A percentile compares a stretch with the other conserved stretches of the same genome.
phyloP scores from a whole-genome alignment of 2,888 invertebrate genomes.

The Chironomus riparius region DNA sequence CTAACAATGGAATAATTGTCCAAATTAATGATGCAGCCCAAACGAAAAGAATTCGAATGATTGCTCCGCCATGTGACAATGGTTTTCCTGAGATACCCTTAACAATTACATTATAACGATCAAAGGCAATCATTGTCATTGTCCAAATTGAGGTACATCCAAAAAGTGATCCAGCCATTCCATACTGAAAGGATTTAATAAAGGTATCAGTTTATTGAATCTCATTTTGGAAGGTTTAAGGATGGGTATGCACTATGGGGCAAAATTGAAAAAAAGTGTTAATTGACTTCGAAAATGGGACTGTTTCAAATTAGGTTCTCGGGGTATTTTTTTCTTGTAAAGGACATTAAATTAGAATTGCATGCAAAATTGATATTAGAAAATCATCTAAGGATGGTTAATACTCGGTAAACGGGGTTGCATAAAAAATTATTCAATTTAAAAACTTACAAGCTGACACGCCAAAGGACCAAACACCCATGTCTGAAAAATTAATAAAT shows the following conservation, averaged over 20 bases:
- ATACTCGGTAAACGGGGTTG: too few relatives aligned
- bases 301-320: too few relatives aligned
- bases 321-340: too few relatives aligned
- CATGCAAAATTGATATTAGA: too few relatives aligned
- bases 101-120: conserved; percentile 59
- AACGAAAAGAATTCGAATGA: conserved; percentile 38
- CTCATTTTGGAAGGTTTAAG: not conserved
- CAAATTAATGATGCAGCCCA: conserved; percentile 50
- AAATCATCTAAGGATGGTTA: too few relatives aligned
- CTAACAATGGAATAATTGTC: conserved; percentile 51
- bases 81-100: conserved; percentile 52
- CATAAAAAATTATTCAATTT: too few relatives aligned
- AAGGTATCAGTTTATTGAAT: not conserved
- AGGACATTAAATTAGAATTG: too few relatives aligned
- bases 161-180: conserved; percentile 53
- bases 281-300: too few relatives aligned
- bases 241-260: too few relatives aligned
- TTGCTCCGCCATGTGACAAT: conserved; percentile 18
- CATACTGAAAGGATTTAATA: conserved; percentile 32
- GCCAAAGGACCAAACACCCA: conserved; percentile 42
- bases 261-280: too few relatives aligned
- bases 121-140: conserved; percentile 54
- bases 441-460: not conserved
- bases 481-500: conserved; percentile 32
- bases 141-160: conserved; percentile 59